These are phyloP conservation scores for Caenorhabditis remanei DNA, from an alignment of 1,140 invertebrate species.

Conservation along the genomic window DNA sequence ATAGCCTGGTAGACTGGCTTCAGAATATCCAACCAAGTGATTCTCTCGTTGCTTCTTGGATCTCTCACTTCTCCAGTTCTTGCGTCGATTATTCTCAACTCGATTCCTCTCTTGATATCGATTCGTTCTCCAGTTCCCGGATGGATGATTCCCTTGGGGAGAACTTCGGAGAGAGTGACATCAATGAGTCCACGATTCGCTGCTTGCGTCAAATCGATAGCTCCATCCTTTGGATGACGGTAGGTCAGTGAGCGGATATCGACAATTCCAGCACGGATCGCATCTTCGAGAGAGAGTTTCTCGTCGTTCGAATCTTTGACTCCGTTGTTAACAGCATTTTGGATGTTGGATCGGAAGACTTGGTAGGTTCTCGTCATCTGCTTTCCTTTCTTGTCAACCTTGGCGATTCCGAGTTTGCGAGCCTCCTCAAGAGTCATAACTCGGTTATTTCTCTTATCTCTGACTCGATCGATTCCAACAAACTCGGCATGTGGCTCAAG, in stretches of 20 bases:
- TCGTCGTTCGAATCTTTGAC: conserved; percentile 71
- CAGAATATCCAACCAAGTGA: conserved; percentile 76
- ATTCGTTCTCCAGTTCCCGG: conserved; percentile 79
- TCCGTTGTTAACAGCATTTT: conserved; percentile 76
- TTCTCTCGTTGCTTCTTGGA: conserved; percentile 72
- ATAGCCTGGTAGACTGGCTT: conserved; percentile 75
- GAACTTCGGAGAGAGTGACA: conserved; percentile 76
- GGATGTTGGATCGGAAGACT: conserved; percentile 77
- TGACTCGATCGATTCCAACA: conserved; percentile 77
- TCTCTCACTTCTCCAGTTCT: conserved; percentile 85
- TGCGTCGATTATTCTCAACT: conserved; percentile 87
- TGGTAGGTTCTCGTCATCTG: conserved; percentile 74
- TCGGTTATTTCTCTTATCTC: conserved; percentile 73
- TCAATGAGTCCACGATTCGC: conserved; percentile 77
- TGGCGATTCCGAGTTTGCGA: conserved; percentile 74
- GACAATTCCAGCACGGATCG: conserved; percentile 78
- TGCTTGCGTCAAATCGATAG: conserved; percentile 74
- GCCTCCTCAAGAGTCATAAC: conserved; percentile 75
- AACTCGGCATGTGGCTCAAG: conserved; percentile 77
- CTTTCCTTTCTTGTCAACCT: conserved; percentile 78
- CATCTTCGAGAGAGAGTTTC: conserved; percentile 78
- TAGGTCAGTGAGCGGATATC: conserved; percentile 74
- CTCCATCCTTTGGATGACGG: conserved; percentile 72
- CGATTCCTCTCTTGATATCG: conserved; percentile 87
- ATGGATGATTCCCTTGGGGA: conserved; percentile 75